Base-by-base conservation (phyloP, 1,140 invertebrate species). In the Trissolcus basalis region DNA sequence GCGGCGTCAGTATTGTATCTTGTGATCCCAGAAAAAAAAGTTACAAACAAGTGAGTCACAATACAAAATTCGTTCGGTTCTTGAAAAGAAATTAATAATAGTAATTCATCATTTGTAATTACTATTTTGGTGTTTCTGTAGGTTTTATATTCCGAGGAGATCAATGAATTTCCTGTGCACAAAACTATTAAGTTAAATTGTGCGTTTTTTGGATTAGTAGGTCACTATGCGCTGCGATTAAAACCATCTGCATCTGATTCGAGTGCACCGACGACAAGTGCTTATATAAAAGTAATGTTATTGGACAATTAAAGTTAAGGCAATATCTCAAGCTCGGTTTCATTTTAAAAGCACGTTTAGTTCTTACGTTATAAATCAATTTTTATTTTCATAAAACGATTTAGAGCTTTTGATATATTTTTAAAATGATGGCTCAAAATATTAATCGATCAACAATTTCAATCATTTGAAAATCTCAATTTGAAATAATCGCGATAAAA, bases 191-290 rank as follows among this genome's bases (percentile, higher is more conserved):
- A 88, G 3, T 83, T 96, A 11, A 89, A 91, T 15, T 96, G 94
- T 72, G 92, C 95, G 76, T 89, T 94, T 13, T 95, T 96, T 71
- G 94, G 94, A 1, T 88, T 94, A 61, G 92, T 93, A 2, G 94
- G 94, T 0, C 92, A 93, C 83, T 95, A 95, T 81, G 91, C 92
- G 0, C 85, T 95, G 0, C 90, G 91, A 61, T 78, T 94, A 44
- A 86, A 92, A 35, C 92, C 93, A 0, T 89, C 90, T 7, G 83
- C 86, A 1, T 82, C 87, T 0, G 89, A 88, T 65, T 86, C 89
- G 32, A 88, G 83, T 4, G 83, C 88, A 0, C 88, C 91, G 39
- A 90, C 91, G 1, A 91, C 90, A 0, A 91, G 92, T 12, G 90
- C 92, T 19, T 93, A 92, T 79, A 88, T 93, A 51, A 93, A 39